phyloP scores from a whole-genome alignment of 2,113 vertebrate genomes.

The Pterocles gutturalis region DNA sequence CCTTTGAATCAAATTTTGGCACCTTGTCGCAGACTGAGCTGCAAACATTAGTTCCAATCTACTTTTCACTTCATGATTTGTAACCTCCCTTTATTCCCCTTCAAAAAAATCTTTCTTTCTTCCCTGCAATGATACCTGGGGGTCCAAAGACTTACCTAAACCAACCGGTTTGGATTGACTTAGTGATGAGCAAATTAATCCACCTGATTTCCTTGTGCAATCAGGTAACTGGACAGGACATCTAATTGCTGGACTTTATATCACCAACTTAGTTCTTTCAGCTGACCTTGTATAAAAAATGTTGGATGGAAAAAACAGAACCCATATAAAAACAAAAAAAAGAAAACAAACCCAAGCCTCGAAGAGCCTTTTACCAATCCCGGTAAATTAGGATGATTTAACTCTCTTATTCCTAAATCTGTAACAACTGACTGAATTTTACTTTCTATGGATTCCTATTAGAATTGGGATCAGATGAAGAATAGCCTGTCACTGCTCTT shows the following conservation, averaged over 20 bases:
- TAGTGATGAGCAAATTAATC: background rate
- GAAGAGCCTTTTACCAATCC: background rate
- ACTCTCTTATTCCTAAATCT: background rate
- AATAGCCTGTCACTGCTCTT: background rate
- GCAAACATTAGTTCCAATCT: background rate
- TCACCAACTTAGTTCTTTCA: background rate
- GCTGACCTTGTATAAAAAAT: background rate
- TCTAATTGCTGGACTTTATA: background rate
- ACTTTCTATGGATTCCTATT: background rate
- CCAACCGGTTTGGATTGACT: background rate
- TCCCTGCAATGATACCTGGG: background rate
- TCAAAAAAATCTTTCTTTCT: background rate
- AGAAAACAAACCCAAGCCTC: background rate
- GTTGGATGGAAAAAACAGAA: background rate
- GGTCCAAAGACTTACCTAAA: background rate
- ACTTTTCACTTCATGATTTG: background rate
- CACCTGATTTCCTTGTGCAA: background rate
- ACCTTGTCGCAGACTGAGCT: background rate
- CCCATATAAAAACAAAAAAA: background rate
- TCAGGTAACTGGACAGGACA: background rate
- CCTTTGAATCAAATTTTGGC: background rate
- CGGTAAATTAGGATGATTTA: background rate
- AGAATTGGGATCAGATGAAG: background rate
- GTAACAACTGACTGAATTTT: background rate
- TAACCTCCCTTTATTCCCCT: background rate